Conservation (phyloP, 2,888 invertebrate species). For the Apodemia mormo region DNA sequence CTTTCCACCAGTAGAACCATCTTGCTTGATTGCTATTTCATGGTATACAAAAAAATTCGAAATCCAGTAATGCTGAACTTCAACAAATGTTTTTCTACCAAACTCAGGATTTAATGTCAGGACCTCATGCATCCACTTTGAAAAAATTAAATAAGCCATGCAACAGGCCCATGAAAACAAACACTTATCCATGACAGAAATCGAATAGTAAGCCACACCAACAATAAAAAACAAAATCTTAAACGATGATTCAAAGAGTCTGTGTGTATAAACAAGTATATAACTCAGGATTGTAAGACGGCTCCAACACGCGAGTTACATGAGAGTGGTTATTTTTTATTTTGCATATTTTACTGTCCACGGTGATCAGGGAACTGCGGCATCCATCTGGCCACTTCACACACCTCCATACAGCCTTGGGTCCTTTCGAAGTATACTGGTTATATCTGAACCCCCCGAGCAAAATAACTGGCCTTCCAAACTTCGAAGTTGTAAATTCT, state of each 20-base stretch:
- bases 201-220: no score
- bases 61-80: no score
- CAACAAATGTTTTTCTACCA: no score
- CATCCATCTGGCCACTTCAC: slow-evolving; percentile 44
- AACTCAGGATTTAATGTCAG: no score
- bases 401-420: slow-evolving; percentile 49
- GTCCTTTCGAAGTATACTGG: slow-evolving; percentile 41
- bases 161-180: no score
- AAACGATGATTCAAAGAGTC: slow-evolving; percentile 19
- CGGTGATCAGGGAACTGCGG: slow-evolving; percentile 39
- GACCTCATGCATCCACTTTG: no score
- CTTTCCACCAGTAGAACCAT: no score
- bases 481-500: slow-evolving; percentile 14
- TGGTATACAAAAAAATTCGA: no score
- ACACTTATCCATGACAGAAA: no score
- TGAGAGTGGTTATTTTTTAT: slow-evolving; percentile 44
- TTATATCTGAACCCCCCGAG: slow-evolving; percentile 42
- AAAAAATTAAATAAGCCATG: no score
- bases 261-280: slow-evolving; percentile 28
- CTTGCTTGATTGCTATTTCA: no score
- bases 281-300: slow-evolving; percentile 32
- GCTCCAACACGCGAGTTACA: slow-evolving; percentile 48
- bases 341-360: slow-evolving; percentile 38
- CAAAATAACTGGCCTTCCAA: slow-evolving; percentile 46
- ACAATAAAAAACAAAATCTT: neutral